Base-by-base conservation (phyloP, 2,113 vertebrate genomes). In the Mormoops blainvillei region DNA sequence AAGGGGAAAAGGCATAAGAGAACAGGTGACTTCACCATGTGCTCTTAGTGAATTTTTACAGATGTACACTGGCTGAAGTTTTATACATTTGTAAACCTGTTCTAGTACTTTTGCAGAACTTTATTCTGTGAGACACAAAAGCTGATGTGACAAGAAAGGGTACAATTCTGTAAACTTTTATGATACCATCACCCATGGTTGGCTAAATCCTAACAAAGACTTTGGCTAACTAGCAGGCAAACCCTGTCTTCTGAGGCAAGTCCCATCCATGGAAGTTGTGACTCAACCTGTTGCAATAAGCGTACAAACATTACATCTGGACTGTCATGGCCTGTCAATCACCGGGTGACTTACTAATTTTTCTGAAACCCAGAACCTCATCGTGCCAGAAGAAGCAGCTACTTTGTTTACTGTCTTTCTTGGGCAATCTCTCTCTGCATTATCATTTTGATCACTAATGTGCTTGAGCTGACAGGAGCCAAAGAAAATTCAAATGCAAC, bases 161-260 rank as follows among this genome's bases (percentile, higher is more conserved):
- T 94, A 45, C 24, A 94, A 54, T 6, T 96, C 84, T 93, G 95
- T 94, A 95, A 97, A 95, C 1, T 76, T 94, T 83, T 33, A 68
- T 94, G 71, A 95, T 28, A 94, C 56, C 15, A 12, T 94, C 87
- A 92, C 48, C 87, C 73, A 58, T 68, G 48, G 12, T 71, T 94
- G 71, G 63, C 77, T 70, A 89, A 94, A 63, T 84, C 16, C 56
- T 95, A 92, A 92, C 52, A 98, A 98, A 71, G 84, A 91, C 20
- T 91, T 94, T 54, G 67, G 43, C 54, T 78, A 94, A 45, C 9
- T 95, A 97, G 67, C 28, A 94, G 78, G 54, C 61, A 98, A 98
- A 84, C 5, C 22, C 70, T 96, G 70, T 81, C 26, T 97, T 97
- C 97, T 97, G 94, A 98, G 97, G 96, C 96, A 97, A 98, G 85